Evolutionary conservation across 1,140 invertebrate species (phyloP).

Genomic region (Drosophila ironensis): DNA sequence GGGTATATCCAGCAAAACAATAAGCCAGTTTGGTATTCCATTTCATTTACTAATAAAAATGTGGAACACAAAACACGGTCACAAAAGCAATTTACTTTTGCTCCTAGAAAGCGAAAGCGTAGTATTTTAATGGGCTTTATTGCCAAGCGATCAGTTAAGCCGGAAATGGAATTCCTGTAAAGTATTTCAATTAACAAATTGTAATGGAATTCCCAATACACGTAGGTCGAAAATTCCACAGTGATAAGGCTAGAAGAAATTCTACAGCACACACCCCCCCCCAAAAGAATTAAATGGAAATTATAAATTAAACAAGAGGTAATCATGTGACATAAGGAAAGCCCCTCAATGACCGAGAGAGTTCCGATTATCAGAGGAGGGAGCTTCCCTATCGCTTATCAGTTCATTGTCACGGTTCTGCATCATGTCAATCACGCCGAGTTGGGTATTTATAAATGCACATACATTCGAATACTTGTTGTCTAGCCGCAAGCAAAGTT

Average conservation of each 20-base stretch:
- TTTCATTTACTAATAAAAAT: no score
- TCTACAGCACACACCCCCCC: neutral
- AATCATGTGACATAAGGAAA: constrained; percentile 40
- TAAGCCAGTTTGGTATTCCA: no score
- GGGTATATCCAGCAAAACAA: no score
- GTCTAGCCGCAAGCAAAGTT: constrained; percentile 5
- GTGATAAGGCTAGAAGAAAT: neutral
- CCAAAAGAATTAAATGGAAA: neutral
- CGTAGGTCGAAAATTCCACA: neutral
- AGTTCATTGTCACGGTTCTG: constrained; percentile 43
- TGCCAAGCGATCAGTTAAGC: neutral
- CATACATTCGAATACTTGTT: constrained; percentile 4
- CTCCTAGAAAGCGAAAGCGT: neutral
- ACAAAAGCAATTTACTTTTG: no score
- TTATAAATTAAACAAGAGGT: neutral
- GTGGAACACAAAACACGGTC: no score
- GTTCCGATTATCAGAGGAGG: neutral
- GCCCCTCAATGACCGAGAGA: neutral
- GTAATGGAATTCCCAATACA: no score
- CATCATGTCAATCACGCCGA: constrained; percentile 57
- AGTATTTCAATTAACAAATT: neutral
- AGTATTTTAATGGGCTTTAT: neutral
- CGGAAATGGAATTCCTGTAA: neutral
- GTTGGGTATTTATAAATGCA: constrained; percentile 11
- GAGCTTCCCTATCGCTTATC: constrained; percentile 43